Evolutionary conservation across 2,888 invertebrate genomes (phyloP).

Genomic region (Notodonta dromedarius): DNA sequence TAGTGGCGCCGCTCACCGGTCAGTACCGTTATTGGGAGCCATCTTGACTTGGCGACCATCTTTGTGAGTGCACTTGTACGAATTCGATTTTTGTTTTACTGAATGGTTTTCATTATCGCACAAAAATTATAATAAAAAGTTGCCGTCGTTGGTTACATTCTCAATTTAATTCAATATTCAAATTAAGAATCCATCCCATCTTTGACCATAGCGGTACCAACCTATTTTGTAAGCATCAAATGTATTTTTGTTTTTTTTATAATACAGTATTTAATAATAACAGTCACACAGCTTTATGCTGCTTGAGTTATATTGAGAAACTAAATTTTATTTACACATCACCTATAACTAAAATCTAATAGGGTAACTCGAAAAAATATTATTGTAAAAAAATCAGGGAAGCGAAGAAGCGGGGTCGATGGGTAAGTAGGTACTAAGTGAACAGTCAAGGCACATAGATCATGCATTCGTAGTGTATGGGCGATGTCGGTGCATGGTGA

Average conservation of each 20-base stretch:
- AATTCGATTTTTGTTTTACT: too few relatives aligned
- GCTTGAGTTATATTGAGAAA: too few relatives aligned
- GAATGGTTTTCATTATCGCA: too few relatives aligned
- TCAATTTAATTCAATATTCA: too few relatives aligned
- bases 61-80: neutral
- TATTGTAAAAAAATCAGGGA: conserved; percentile 29
- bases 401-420: conserved; percentile 73
- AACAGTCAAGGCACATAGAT: conserved; percentile 69
- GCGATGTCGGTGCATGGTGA: conserved; percentile 77
- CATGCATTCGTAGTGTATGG: conserved; percentile 49
- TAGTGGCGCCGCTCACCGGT: conserved; percentile 47
- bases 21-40: conserved; percentile 28
- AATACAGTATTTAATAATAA: too few relatives aligned
- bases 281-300: too few relatives aligned
- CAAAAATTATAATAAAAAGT: too few relatives aligned
- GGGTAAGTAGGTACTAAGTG: conserved; percentile 48
- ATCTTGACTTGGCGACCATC: neutral
- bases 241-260: too few relatives aligned
- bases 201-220: too few relatives aligned
- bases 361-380: conserved; percentile 34
- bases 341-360: conserved; percentile 48
- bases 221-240: too few relatives aligned
- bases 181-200: too few relatives aligned
- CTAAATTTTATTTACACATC: conserved; percentile 11
- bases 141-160: too few relatives aligned